Percentiles rank a stretch among this genome's conserved stretches.
These are phyloP conservation scores for Drosophila eohydei DNA, from an alignment of 2,888 invertebrate species.

Conservation along the genomic window DNA sequence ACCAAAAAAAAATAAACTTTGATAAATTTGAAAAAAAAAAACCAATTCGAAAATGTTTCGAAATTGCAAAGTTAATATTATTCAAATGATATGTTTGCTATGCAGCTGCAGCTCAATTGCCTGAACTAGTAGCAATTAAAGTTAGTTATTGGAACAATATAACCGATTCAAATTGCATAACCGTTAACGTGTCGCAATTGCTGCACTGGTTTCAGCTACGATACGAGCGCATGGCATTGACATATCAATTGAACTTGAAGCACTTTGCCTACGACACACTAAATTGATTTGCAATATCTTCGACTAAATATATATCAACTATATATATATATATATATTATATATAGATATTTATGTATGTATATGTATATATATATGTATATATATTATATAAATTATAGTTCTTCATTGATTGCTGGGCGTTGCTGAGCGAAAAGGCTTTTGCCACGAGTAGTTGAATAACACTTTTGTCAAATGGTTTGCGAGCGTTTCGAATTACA, in stretches of 20 bases:
- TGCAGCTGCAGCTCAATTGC: neutral
- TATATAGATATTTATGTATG: neutral
- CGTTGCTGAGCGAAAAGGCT: constrained; percentile 12
- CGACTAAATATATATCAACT: neutral
- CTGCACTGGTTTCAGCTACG: constrained; percentile 12
- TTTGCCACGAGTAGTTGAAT: neutral
- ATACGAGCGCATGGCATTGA: constrained; percentile 58
- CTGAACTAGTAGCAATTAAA: neutral
- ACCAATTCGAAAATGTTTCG: neutral
- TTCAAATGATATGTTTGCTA: neutral
- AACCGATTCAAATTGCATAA: constrained; percentile 14
- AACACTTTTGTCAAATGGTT: neutral
- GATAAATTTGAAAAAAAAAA: neutral
- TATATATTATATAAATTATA: neutral
- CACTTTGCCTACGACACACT: constrained; percentile 15
- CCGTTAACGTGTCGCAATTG: neutral
- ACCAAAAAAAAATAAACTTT: neutral
- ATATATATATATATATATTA: neutral
- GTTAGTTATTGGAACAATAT: neutral
- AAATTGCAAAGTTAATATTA: neutral
- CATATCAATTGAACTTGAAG: constrained; percentile 62
- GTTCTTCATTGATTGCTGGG: constrained; percentile 25
- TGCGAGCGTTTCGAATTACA: constrained; percentile 2
- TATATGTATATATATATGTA: neutral
- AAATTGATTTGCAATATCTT: constrained; percentile 39